phyloP scores from a whole-genome alignment of 2,113 vertebrate species.

The Tupaia tana region DNA sequence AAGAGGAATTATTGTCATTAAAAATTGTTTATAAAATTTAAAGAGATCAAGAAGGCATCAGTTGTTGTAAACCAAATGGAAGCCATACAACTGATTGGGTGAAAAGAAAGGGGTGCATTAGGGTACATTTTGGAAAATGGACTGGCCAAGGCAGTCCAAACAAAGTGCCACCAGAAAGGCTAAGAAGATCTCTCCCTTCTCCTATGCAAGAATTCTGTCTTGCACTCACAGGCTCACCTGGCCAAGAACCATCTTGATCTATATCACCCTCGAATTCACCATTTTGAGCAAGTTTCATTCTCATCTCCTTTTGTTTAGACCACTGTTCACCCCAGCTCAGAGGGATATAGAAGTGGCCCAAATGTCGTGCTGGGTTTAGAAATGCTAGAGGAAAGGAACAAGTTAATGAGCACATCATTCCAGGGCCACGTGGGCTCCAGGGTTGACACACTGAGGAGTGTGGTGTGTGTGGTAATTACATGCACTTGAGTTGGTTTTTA shows the following conservation, averaged over 20 bases:
- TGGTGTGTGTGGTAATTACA: conserved; percentile 16
- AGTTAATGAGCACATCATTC: not conserved
- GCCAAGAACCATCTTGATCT: not conserved
- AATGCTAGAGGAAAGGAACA: not conserved
- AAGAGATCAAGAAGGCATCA: not conserved
- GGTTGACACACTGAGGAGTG: not conserved
- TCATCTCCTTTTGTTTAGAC: not conserved
- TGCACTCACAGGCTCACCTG: not conserved
- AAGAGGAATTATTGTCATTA: not conserved
- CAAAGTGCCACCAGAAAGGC: not conserved
- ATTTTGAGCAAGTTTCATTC: not conserved
- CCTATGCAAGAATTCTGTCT: not conserved
- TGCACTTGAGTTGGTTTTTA: conserved; percentile 31
- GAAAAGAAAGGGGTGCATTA: not conserved
- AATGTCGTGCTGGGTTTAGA: not conserved
- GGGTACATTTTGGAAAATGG: not conserved
- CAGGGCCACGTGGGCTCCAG: not conserved
- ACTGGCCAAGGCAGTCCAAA: not conserved
- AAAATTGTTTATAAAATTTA: not conserved
- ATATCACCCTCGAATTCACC: not conserved
- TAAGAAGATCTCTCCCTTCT: not conserved
- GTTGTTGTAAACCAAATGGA: not conserved
- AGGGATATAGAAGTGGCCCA: not conserved
- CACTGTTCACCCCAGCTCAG: not conserved
- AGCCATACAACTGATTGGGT: not conserved